A percentile compares a stretch with the other conserved stretches of the same genome.
Evolutionary conservation across 2,113 vertebrate species (phyloP).

Genomic region (Barbus barbus): DNA sequence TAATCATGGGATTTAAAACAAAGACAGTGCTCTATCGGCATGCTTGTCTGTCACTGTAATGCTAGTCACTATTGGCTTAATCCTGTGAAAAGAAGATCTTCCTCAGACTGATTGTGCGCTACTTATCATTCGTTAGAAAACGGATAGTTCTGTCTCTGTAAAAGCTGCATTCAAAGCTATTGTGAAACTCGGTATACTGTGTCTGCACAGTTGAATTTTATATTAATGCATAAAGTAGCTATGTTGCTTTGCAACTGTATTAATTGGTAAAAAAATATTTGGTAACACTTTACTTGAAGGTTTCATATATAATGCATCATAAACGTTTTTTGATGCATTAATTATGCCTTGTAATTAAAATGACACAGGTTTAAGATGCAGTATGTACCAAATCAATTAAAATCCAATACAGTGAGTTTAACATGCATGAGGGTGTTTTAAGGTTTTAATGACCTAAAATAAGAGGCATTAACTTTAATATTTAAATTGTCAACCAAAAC

Average conservation of each 20-base stretch:
- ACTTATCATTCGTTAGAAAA: background rate
- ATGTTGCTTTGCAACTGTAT: background rate
- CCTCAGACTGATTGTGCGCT: background rate
- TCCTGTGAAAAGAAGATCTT: background rate
- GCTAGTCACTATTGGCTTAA: background rate
- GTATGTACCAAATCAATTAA: background rate
- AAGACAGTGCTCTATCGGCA: background rate
- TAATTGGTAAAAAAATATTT: background rate
- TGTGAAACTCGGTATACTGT: no score
- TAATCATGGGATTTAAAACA: slow-evolving; percentile 1
- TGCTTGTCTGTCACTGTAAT: background rate
- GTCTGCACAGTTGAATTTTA: background rate
- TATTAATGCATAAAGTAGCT: background rate
- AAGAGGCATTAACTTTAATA: background rate
- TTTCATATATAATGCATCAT: background rate
- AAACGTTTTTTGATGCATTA: background rate
- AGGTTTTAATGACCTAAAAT: background rate
- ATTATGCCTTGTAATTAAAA: background rate
- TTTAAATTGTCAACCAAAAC: background rate
- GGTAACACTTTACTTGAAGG: background rate
- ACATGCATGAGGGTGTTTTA: background rate
- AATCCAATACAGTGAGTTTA: background rate
- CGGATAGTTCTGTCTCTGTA: background rate
- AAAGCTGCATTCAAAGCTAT: background rate
- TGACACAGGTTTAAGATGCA: background rate